Evolutionary conservation across 2,113 vertebrate species (phyloP).

Genomic region (Gracilinanus agilis): DNA sequence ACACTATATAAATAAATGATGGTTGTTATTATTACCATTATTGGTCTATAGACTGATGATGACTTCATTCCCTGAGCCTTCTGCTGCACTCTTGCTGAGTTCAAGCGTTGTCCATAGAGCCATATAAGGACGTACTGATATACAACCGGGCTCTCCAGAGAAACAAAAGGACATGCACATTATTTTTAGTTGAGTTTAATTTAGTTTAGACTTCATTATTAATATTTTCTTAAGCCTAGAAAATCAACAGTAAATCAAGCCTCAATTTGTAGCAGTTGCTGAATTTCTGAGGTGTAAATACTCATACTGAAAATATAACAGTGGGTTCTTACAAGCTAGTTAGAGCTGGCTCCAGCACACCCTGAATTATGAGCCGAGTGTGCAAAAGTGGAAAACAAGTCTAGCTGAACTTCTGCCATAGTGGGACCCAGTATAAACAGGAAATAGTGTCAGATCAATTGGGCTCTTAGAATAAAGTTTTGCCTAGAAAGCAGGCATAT

Average conservation of each 20-base stretch:
- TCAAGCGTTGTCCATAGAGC: neutral
- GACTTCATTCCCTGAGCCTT: neutral
- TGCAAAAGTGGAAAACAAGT: neutral
- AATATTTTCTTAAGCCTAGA: neutral
- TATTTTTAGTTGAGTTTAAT: neutral
- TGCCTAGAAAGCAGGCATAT: neutral
- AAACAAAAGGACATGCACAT: neutral
- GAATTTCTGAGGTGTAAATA: neutral
- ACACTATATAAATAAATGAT: neutral
- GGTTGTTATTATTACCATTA: neutral
- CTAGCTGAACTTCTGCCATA: neutral
- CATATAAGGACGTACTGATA: neutral
- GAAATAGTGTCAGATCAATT: neutral
- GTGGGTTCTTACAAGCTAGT: neutral
- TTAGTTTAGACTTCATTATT: no score
- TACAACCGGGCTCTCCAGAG: neutral
- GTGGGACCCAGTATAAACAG: neutral
- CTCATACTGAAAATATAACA: neutral
- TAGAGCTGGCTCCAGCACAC: neutral
- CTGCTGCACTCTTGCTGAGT: neutral
- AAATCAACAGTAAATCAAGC: neutral
- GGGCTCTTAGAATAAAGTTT: neutral
- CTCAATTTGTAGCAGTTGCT: neutral
- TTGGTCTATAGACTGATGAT: neutral
- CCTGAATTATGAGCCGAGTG: neutral